These are phyloP conservation scores for Lagenorhynchus albirostris DNA, from an alignment of 2,113 vertebrate genomes.

Conservation along the genomic window DNA sequence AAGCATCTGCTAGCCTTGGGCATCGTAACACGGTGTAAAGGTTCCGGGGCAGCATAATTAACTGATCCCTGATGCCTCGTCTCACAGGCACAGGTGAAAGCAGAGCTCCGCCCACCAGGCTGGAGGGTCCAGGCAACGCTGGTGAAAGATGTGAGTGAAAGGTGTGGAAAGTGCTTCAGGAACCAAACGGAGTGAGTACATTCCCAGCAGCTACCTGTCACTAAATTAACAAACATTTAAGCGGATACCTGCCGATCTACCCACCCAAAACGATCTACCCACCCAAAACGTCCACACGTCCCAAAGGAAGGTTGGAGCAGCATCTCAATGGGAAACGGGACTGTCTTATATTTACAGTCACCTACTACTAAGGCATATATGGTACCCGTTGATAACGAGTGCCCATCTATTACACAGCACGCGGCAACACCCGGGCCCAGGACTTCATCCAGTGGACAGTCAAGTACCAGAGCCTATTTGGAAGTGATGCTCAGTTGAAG, in stretches of 20 bases:
- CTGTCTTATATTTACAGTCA: not conserved
- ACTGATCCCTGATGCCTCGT: not conserved
- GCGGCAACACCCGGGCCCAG: fast-evolving
- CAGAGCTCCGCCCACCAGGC: not conserved
- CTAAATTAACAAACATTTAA: not conserved
- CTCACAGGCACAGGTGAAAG: not conserved
- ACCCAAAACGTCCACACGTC: not conserved
- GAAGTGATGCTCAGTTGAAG: not conserved
- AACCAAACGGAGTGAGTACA: not conserved
- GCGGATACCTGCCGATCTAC: not conserved
- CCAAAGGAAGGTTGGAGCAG: not conserved
- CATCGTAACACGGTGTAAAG: not conserved
- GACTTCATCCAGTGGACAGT: not conserved
- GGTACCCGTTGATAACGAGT: not conserved
- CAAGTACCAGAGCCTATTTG: not conserved
- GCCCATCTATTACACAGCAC: not conserved
- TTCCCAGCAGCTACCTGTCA: not conserved
- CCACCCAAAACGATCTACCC: not conserved
- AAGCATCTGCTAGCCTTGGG: not conserved
- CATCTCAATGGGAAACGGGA: not conserved
- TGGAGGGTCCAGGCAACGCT: not conserved
- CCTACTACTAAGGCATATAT: not conserved
- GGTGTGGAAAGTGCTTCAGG: not conserved
- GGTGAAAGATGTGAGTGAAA: not conserved
- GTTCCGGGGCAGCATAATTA: not conserved